Percentiles rank a stretch among this genome's conserved stretches.
phyloP scores from a whole-genome alignment of 2,113 vertebrate species.

The Xiphias gladius region DNA sequence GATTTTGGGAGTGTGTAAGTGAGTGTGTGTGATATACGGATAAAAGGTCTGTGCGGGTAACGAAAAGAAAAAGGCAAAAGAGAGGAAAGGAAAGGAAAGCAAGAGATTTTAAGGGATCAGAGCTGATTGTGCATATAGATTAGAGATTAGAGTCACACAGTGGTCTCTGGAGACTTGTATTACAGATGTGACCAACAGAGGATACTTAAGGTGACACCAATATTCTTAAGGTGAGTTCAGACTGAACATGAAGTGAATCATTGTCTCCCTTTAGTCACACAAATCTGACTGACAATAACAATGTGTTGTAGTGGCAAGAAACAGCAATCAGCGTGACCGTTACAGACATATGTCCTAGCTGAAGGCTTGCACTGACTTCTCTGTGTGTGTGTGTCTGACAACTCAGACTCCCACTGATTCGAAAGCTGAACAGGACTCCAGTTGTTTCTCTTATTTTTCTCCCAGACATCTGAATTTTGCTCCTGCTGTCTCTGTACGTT shows the following conservation, averaged over 20 bases:
- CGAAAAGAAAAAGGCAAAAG: slow-evolving; percentile 11
- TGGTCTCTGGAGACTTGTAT: not conserved
- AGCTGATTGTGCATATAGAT: slow-evolving; percentile 28
- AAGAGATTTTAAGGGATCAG: not conserved
- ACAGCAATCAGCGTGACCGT: not conserved
- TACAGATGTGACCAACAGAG: not conserved
- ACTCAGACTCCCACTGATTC: not conserved
- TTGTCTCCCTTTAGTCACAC: not conserved
- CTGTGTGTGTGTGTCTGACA: not conserved
- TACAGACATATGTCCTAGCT: not conserved
- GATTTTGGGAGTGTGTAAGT: not conserved
- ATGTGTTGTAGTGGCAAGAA: not conserved
- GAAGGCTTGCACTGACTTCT: not conserved
- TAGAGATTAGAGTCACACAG: slow-evolving; percentile 4
- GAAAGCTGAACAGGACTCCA: not conserved
- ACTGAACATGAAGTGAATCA: slow-evolving; percentile 21
- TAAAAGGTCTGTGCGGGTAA: not conserved
- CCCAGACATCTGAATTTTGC: too few species aligned
- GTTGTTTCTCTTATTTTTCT: not conserved
- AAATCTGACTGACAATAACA: too few species aligned
- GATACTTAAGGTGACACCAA: not conserved
- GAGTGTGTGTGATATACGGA: slow-evolving; percentile 5
- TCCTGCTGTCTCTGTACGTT: too few species aligned
- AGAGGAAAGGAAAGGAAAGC: slow-evolving; percentile 16
- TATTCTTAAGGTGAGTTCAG: slow-evolving; percentile 2